These are phyloP conservation scores for Graptemys geographica DNA, from an alignment of 2,797 vertebrate species.

Conservation along the genomic window DNA sequence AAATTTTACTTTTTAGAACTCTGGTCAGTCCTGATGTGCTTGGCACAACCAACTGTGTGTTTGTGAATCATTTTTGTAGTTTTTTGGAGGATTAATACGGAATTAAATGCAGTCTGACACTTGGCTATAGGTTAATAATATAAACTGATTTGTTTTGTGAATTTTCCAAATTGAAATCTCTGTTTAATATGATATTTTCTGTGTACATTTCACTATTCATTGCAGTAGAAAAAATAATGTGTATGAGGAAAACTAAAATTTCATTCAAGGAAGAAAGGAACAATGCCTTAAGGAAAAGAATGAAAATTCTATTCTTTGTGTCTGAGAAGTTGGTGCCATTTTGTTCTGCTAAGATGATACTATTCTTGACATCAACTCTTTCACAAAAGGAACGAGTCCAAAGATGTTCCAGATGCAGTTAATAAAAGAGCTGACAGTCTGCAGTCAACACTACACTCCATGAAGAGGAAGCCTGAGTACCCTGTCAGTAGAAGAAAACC, in stretches of 20 bases:
- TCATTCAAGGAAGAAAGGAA: background rate
- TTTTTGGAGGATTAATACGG: background rate
- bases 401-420: background rate
- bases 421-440: background rate
- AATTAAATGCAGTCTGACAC: background rate
- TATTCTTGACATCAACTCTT: background rate
- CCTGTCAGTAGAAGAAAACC: background rate
- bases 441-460: background rate
- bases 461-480: background rate
- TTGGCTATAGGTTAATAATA: background rate
- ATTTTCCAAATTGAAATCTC: accelerated
- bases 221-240: background rate
- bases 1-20: background rate
- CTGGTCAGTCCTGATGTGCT: background rate
- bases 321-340: background rate
- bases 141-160: background rate
- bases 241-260: background rate
- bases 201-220: background rate
- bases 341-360: background rate
- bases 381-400: background rate
- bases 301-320: background rate
- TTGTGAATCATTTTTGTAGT: background rate
- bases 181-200: background rate
- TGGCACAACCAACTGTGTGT: background rate
- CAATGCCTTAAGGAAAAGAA: background rate